Percentiles rank a stretch among this genome's conserved stretches.
Evolutionary conservation across 1,140 invertebrate genomes (phyloP).

Genomic region (Bombyx mori): ASM3026992v2 NC_085107.1:10039501-10040000

Average conservation of each 20-base stretch:
- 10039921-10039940: no score
- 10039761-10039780: constrained; percentile 32
- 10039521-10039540: background rate
- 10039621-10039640: constrained; percentile 22
- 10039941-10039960: no score
- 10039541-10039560: no score
- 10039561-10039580: background rate
- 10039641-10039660: constrained; percentile 28
- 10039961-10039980: no score
- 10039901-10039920: no score
- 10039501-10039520: background rate
- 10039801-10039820: no score
- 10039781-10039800: constrained; percentile 1
- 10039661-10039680: constrained; percentile 48
- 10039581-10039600: constrained; percentile 23
- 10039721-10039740: constrained; percentile 58
- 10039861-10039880: no score
- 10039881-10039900: no score
- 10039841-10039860: no score
- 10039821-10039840: no score
- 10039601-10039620: constrained; percentile 23
- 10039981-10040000: no score
- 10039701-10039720: constrained; percentile 55
- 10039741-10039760: constrained; percentile 58
- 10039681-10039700: constrained; percentile 45